Conservation (phyloP, 2,797 vertebrate species). For the Hephaestus fuliginosus region DNA sequence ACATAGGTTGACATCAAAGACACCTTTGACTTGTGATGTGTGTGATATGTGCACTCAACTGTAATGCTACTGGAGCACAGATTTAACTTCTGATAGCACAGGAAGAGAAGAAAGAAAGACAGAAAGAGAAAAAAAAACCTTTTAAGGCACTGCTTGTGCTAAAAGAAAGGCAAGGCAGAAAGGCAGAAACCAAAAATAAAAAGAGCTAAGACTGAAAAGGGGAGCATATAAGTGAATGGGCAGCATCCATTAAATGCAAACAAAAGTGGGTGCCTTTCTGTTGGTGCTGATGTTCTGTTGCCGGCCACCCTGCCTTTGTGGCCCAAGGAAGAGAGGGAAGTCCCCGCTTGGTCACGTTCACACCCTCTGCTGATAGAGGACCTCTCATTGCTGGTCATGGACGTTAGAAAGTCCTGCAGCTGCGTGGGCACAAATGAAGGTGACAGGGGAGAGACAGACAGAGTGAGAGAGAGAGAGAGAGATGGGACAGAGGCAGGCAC, state of each 20-base stretch:
- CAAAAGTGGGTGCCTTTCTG: constrained; percentile 76
- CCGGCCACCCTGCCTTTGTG: constrained; percentile 66
- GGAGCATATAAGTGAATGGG: constrained; percentile 67
- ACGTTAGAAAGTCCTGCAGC: constrained; percentile 74
- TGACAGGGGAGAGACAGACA: constrained; percentile 21
- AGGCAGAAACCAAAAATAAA: constrained; percentile 44
- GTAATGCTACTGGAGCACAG: constrained; percentile 42
- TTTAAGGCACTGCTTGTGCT: constrained; percentile 17
- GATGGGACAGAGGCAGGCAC: constrained; percentile 8
- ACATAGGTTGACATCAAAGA: constrained; percentile 69
- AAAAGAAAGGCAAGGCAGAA: constrained; percentile 21
- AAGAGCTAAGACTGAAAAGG: constrained; percentile 50
- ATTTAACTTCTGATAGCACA: constrained; percentile 40
- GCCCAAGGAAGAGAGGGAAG: constrained; percentile 70
- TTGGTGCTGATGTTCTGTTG: constrained; percentile 61
- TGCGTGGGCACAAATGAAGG: constrained; percentile 51
- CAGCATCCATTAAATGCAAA: constrained; percentile 72
- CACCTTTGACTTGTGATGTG: constrained; percentile 49
- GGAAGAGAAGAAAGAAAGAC: constrained; percentile 39
- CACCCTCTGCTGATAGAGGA: constrained; percentile 76
- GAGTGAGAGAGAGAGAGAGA: constrained; percentile 3
- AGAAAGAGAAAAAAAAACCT: constrained; percentile 30
- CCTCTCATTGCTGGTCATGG: constrained; percentile 71
- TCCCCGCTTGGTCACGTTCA: constrained; percentile 78
- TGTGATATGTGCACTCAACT: constrained; percentile 62